Evolutionary conservation across 2,113 vertebrate species (phyloP), one percentile per base, ranked within the genome.

Genomic region (Piprites chloris): DNA sequence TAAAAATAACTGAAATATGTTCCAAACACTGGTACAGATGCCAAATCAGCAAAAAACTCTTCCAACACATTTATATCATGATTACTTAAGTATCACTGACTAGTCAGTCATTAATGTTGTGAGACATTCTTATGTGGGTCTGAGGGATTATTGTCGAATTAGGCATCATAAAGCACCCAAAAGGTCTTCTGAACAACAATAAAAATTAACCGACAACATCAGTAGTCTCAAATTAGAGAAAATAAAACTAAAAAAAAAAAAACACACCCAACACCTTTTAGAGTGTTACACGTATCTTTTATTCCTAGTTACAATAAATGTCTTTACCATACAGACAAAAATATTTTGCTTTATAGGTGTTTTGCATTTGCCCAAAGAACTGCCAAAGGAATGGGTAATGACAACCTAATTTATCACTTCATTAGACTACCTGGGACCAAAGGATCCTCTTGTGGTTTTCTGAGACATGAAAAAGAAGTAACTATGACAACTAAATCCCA

Each of bases 371-470:
- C 68, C 50, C 72, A 71, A 59, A 91, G 39, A 90, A 61, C 61
- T 96, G 85, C 56, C 77, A 87, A 33, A 87, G 91, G 44, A 96
- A 79, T 56, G 83, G 55, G 61, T 39, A 91, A 78, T 30, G 44
- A 87, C 66, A 50, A 68, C 30, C 33, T 89, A 62, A 94, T 94
- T 97, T 81, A 95, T 89, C 69, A 96, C 49, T 94, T 96, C 28
- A 91, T 94, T 91, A 95, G 58, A 92, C 83, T 62, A 93, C 53
- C 62, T 20, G 68, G 5, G 47, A 91, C 94, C 83, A 96, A 83
- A 86, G 84, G 92, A 87, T 87, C 65, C 46, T 69, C 93, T 87
- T 95, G 89, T 74, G 95, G 95, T 94, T 97, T 96, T 61, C 83
- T 66, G 59, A 92, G 79, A 50, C 13, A 35, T 47, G 66, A 83